phyloP scores from a whole-genome alignment of 2,888 invertebrate genomes.

The Monoplex corrugatus region DNA sequence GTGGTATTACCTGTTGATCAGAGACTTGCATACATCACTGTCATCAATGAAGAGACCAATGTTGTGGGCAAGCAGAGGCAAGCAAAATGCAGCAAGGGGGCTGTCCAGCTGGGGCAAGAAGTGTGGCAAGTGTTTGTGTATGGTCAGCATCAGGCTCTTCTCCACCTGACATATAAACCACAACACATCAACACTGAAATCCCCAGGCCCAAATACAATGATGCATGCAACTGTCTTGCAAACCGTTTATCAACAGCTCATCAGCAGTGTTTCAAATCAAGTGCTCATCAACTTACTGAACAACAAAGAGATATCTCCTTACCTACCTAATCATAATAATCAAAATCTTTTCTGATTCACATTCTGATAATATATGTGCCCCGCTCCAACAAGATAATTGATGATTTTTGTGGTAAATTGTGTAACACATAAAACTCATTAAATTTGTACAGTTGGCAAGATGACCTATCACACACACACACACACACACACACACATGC shows the following conservation, averaged over 20 bases:
- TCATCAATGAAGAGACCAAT: constrained; percentile 70
- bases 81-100: constrained; percentile 57
- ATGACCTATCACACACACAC: neutral
- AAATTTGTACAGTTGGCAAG: neutral
- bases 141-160: constrained; percentile 66
- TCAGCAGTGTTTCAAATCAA: neutral
- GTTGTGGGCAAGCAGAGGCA: constrained; percentile 71
- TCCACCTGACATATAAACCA: constrained; percentile 64
- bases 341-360: neutral
- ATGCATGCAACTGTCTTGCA: too few relatives aligned
- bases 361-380: too few relatives aligned
- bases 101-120: constrained; percentile 63
- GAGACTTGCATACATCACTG: constrained; percentile 65
- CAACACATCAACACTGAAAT: too few relatives aligned
- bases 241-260: too few relatives aligned
- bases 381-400: too few relatives aligned
- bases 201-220: too few relatives aligned
- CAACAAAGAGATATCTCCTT: too few relatives aligned
- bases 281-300: too few relatives aligned
- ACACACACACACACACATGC: neutral
- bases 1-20: constrained; percentile 68
- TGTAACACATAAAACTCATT: constrained; percentile 7
- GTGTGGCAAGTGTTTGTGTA: constrained; percentile 61
- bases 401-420: too few relatives aligned
- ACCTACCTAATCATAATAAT: too few relatives aligned